Conservation (phyloP, 2,888 invertebrate species). For the Cyaniris semiargus region DNA sequence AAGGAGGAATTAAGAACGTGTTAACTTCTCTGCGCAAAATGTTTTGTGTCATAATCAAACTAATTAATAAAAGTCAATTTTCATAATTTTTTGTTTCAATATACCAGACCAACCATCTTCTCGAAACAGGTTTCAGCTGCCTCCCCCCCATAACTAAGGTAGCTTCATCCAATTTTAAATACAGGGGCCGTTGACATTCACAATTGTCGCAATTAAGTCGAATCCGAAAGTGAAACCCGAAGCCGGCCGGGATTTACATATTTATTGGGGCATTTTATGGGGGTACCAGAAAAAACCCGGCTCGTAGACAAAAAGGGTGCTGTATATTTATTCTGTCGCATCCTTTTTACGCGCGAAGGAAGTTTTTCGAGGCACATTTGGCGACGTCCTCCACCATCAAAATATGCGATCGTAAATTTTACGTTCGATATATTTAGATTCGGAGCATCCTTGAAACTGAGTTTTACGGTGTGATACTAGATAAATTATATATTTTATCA, state of each 20-base stretch:
- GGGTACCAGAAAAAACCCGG: slow-evolving; percentile 72
- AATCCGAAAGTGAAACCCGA: slow-evolving; percentile 74
- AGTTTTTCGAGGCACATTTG: slow-evolving; percentile 76
- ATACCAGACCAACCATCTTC: no score
- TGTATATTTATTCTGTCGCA: slow-evolving; percentile 80
- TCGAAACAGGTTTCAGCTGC: no score
- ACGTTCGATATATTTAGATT: slow-evolving; percentile 54
- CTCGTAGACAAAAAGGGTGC: slow-evolving; percentile 79
- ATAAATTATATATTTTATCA: background rate
- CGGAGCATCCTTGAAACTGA: slow-evolving; percentile 54
- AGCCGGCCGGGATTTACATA: slow-evolving; percentile 73
- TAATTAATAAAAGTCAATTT: no score
- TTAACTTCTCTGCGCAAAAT: no score
- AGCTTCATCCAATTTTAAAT: background rate
- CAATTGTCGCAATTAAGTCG: slow-evolving; percentile 74
- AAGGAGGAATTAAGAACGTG: no score
- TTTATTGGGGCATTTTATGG: slow-evolving; percentile 81
- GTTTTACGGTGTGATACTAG: slow-evolving; percentile 38
- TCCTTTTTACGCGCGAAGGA: slow-evolving; percentile 78
- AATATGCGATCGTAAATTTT: slow-evolving; percentile 77
- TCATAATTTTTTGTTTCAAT: no score
- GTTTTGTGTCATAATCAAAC: no score
- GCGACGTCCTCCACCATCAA: slow-evolving; percentile 79
- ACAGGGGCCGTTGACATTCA: slow-evolving; percentile 59
- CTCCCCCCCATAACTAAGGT: background rate